These are phyloP conservation scores for Microtus pennsylvanicus DNA, from an alignment of 2,113 vertebrate genomes.

Conservation along the genomic window DNA sequence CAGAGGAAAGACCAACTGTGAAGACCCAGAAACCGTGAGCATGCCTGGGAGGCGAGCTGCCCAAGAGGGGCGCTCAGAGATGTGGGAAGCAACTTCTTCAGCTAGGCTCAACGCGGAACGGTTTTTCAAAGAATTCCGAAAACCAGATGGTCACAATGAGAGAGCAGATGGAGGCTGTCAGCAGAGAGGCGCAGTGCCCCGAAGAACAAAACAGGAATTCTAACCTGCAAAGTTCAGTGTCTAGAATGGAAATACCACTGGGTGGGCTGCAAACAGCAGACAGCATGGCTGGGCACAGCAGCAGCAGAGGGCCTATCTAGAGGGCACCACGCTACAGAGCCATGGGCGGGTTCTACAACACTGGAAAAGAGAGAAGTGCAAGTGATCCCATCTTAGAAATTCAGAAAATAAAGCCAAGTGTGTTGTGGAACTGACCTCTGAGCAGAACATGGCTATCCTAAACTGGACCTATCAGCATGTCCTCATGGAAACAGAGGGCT, in stretches of 20 bases:
- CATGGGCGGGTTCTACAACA: neutral
- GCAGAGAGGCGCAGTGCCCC: neutral
- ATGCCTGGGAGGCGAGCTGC: neutral
- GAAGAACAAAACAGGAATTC: neutral
- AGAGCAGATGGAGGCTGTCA: neutral
- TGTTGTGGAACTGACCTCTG: neutral
- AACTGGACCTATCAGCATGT: neutral
- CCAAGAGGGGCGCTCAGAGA: neutral
- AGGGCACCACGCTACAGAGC: neutral
- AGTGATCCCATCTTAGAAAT: neutral
- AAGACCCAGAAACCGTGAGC: neutral
- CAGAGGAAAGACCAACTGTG: rapidly evolving
- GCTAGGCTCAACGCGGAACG: neutral
- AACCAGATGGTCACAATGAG: neutral
- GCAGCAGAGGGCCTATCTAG: neutral
- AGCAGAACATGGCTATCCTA: neutral
- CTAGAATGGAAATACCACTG: neutral
- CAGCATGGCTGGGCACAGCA: neutral
- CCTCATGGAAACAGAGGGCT: neutral
- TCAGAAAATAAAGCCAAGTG: neutral
- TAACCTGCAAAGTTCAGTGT: neutral
- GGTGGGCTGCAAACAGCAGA: neutral
- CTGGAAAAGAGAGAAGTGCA: neutral
- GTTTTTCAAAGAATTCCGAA: neutral
- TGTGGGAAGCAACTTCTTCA: neutral